Percentiles rank a stretch among this genome's conserved stretches.
Evolutionary conservation across 2,797 vertebrate species (phyloP).

Genomic region (Bradypodion ventrale): DNA sequence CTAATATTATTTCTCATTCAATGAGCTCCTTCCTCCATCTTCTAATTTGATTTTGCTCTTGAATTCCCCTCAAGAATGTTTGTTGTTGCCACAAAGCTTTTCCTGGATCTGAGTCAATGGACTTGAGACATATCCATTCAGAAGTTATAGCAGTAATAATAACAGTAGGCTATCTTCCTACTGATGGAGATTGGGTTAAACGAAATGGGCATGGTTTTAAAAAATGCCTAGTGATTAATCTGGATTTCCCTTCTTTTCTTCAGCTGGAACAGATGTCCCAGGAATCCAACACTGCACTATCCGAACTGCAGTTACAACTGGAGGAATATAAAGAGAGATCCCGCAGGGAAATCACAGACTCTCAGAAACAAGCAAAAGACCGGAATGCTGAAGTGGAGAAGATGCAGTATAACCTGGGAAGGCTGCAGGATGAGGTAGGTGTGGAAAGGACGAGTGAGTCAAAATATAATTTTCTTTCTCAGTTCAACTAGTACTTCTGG

Average conservation of each 20-base stretch:
- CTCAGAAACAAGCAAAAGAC: constrained; percentile 85
- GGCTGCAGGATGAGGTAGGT: constrained; percentile 89
- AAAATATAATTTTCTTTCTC: neutral
- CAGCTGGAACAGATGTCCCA: constrained; percentile 87
- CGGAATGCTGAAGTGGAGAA: constrained; percentile 83
- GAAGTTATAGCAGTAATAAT: too few species aligned
- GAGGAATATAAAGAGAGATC: constrained; percentile 90
- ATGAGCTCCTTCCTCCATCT: too few species aligned
- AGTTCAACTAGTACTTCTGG: neutral
- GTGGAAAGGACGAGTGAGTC: rapidly evolving
- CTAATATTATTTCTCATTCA: too few species aligned
- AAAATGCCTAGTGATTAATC: too few species aligned
- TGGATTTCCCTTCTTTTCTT: neutral
- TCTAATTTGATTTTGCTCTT: too few species aligned
- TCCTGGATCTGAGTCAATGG: too few species aligned
- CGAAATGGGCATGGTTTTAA: neutral
- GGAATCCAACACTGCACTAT: constrained; percentile 83
- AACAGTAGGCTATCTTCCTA: neutral
- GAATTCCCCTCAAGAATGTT: too few species aligned
- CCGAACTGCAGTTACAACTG: constrained; percentile 81
- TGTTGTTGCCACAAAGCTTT: too few species aligned
- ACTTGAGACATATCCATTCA: too few species aligned
- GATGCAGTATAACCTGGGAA: constrained; percentile 73
- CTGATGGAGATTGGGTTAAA: neutral
- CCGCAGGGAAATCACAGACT: constrained; percentile 86